phyloP scores from a whole-genome alignment of 2,113 vertebrate species.

The Crotophaga sulcirostris region DNA sequence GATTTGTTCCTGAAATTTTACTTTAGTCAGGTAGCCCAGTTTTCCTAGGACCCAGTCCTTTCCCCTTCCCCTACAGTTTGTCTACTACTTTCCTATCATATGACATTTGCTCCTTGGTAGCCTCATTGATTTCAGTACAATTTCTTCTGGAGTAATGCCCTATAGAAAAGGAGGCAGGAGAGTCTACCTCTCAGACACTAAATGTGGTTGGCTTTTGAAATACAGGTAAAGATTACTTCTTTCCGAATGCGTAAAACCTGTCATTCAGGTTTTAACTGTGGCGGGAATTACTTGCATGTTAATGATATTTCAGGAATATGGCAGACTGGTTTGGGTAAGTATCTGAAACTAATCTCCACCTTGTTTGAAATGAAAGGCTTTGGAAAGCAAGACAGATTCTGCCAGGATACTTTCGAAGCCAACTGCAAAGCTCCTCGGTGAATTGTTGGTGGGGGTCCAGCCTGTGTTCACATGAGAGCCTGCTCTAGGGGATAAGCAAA shows the following conservation, averaged over 20 bases:
- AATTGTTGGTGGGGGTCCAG: neutral
- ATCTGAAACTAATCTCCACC: neutral
- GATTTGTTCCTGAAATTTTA: neutral
- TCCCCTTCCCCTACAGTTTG: neutral
- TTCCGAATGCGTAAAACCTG: neutral
- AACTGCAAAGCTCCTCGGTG: neutral
- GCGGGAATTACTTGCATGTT: neutral
- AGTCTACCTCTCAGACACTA: neutral
- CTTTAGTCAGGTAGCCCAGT: neutral
- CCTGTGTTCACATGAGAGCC: neutral
- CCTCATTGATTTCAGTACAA: neutral
- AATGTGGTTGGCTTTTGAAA: neutral
- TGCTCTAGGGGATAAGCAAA: neutral
- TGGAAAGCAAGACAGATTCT: neutral
- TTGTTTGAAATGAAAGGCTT: neutral
- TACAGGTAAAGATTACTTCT: neutral
- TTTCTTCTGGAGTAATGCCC: neutral
- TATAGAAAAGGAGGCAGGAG: neutral
- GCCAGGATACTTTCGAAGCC: neutral
- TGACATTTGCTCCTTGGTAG: neutral
- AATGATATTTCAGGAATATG: neutral
- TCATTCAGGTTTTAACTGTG: neutral
- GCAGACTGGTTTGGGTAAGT: neutral
- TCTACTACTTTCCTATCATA: neutral
- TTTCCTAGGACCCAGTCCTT: neutral